Conservation (phyloP, 2,797 vertebrate species). For the Phyllotis vaccarum region DNA sequence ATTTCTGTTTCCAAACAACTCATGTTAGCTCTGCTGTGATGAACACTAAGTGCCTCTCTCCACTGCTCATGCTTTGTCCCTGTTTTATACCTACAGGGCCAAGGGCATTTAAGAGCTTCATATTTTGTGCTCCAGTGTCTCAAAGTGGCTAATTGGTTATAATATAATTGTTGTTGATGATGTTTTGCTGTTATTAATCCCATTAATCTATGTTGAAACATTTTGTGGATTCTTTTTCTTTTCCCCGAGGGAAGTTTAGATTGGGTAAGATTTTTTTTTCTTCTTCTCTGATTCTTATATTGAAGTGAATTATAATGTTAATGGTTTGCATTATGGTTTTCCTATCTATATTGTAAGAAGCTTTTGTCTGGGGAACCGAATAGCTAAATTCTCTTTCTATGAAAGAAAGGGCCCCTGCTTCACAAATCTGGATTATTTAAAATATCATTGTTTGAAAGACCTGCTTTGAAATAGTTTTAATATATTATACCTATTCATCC, state of each 20-base stretch:
- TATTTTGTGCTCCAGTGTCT: background rate
- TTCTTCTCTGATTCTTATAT: constrained; percentile 10
- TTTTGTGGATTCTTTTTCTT: constrained; percentile 41
- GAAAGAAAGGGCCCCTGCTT: constrained; percentile 13
- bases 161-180: constrained; percentile 19
- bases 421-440: constrained; percentile 51
- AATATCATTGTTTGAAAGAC: constrained; percentile 42
- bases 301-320: constrained; percentile 45
- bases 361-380: background rate
- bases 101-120: background rate
- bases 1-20: background rate
- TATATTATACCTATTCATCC: background rate
- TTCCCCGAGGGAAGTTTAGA: constrained; percentile 54
- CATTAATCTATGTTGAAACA: constrained; percentile 48
- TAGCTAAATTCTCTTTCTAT: constrained; percentile 16
- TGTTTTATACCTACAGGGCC: background rate
- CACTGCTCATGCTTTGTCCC: background rate
- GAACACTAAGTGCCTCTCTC: background rate
- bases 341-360: constrained; percentile 8
- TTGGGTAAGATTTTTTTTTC: constrained; percentile 36
- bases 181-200: constrained; percentile 65
- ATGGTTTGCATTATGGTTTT: constrained; percentile 24
- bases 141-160: constrained; percentile 40
- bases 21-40: background rate
- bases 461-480: constrained; percentile 50